Evolutionary conservation across 2,113 vertebrate species (phyloP).

Genomic region (Sceloporus tristichus): DNA sequence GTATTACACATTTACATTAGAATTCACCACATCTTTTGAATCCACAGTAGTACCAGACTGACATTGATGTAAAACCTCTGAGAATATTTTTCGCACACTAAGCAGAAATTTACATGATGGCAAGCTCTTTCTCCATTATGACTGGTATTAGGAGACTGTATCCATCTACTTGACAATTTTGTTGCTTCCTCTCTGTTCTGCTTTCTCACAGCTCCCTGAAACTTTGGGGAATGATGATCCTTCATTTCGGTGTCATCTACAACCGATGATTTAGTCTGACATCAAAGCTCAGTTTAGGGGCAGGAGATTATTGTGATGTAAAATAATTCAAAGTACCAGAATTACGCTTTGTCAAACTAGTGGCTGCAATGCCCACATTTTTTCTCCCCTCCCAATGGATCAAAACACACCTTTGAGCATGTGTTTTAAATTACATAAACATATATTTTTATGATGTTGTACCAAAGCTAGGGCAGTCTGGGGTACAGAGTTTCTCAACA

Average conservation of each 20-base stretch:
- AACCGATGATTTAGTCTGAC: conserved; percentile 48
- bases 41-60: conserved; percentile 36
- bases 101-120: conserved; percentile 71
- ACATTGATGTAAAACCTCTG: conserved; percentile 67
- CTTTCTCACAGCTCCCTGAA: conserved; percentile 40
- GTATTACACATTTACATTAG: conserved; percentile 37
- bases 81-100: conserved; percentile 64
- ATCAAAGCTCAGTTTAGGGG: conserved; percentile 52
- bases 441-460: conserved; percentile 56
- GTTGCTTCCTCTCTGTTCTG: conserved; percentile 30
- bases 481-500: conserved; percentile 58
- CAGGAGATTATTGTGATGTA: conserved; percentile 48
- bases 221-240: conserved; percentile 35
- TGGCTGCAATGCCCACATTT: conserved; percentile 50
- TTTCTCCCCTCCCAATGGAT: conserved; percentile 38
- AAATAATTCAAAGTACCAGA: conserved; percentile 58
- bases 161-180: conserved; percentile 69
- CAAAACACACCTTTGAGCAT: conserved; percentile 63
- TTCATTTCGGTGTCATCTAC: conserved; percentile 61
- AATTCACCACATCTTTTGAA: conserved; percentile 47
- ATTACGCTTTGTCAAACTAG: conserved; percentile 62
- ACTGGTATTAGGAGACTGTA: conserved; percentile 58
- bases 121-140: conserved; percentile 69
- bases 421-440: conserved; percentile 70
- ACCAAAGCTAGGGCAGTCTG: conserved; percentile 54